These are phyloP conservation scores for Trididemnum nubilum DNA, from an alignment of 23 tunicate genomes.

Conservation along the genomic window DNA sequence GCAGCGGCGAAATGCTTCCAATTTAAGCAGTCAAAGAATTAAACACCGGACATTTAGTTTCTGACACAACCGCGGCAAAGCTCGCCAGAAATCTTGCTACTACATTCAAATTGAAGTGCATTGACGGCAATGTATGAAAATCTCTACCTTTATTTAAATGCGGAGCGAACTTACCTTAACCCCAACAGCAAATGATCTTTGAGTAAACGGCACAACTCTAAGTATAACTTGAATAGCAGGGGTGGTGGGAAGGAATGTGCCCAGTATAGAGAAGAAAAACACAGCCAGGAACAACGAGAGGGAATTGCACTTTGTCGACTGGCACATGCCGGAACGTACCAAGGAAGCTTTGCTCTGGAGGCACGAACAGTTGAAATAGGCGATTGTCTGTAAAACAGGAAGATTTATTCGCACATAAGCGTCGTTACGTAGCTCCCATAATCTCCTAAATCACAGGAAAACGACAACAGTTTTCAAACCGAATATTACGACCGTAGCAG, in stretches of 20 bases:
- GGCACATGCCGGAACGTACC: constrained; percentile 18
- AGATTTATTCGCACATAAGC: not conserved
- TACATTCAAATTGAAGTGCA: too few relatives aligned
- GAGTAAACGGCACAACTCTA: constrained; percentile 66
- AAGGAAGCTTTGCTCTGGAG: not conserved
- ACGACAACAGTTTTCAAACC: too few relatives aligned
- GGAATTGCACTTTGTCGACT: constrained; percentile 19
- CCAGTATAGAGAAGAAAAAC: constrained; percentile 62
- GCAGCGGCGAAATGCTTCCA: too few relatives aligned
- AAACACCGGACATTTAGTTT: too few relatives aligned
- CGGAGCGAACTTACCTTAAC: constrained; percentile 65
- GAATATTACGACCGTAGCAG: too few relatives aligned
- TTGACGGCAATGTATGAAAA: too few relatives aligned
- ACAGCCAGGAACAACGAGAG: constrained; percentile 37
- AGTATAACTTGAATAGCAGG: constrained; percentile 73
- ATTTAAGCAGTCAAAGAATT: too few relatives aligned
- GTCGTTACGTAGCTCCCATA: not conserved
- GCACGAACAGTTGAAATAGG: constrained; percentile 62
- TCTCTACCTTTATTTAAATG: too few relatives aligned
- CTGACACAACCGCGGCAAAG: too few relatives aligned
- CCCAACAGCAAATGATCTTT: constrained; percentile 76
- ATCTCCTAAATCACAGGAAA: not conserved
- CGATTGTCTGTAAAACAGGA: too few relatives aligned
- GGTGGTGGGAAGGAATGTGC: constrained; percentile 49
- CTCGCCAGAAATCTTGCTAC: too few relatives aligned